Percentiles rank a stretch among this genome's conserved stretches.
Conservation (phyloP, 2,797 vertebrate species). For the Pseudochirops corinnae region DNA sequence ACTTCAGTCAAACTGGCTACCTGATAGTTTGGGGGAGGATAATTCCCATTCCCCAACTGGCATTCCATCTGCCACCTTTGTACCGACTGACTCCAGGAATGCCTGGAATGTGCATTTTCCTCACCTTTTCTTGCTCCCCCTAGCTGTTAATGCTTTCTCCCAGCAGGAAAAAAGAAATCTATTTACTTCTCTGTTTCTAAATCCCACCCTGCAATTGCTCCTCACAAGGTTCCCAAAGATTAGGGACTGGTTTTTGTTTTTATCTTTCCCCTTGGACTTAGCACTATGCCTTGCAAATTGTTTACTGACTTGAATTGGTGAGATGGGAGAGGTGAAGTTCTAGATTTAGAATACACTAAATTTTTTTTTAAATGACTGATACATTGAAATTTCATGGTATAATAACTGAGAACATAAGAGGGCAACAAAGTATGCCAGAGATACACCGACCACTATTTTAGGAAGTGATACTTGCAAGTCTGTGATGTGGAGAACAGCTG, state of each 20-base stretch:
- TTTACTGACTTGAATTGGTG: not conserved
- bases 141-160: not conserved
- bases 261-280: not conserved
- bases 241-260: not conserved
- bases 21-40: not conserved
- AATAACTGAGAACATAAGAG: not conserved
- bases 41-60: not conserved
- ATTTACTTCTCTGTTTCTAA: not conserved
- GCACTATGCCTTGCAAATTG: not conserved
- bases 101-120: not conserved
- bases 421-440: not conserved
- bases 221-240: not conserved
- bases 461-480: not conserved
- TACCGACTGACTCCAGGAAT: not conserved
- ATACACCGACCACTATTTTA: not conserved
- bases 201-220: not conserved
- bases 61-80: conserved; percentile 5
- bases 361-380: not conserved
- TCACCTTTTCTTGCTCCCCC: not conserved
- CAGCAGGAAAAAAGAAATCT: not conserved
- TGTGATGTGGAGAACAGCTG: not conserved
- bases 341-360: not conserved
- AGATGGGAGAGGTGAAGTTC: not conserved
- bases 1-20: not conserved
- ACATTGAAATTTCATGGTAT: not conserved